Percentiles rank a stretch among this genome's conserved stretches.
Evolutionary conservation across 2,797 vertebrate species (phyloP).

Genomic region (Hydrocynus forskahlii): DNA sequence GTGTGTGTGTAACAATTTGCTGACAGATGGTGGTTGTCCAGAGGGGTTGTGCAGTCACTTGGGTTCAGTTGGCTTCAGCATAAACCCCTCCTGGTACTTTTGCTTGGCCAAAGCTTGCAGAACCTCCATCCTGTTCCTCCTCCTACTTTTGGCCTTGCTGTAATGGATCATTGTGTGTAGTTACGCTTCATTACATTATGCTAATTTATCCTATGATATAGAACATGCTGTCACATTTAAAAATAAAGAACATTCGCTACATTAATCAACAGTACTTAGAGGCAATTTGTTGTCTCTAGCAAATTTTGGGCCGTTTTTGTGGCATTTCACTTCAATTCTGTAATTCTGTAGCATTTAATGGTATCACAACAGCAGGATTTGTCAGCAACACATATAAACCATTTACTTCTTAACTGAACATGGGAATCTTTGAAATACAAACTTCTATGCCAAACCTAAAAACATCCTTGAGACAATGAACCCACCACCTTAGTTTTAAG

Average conservation of each 20-base stretch:
- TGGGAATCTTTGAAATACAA: background rate
- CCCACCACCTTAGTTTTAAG: background rate
- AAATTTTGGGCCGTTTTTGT: background rate
- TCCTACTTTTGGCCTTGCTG: background rate
- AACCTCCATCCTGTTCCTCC: background rate
- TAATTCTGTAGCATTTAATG: background rate
- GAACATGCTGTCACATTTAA: too few species aligned
- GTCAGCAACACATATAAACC: too few species aligned
- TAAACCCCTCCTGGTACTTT: conserved; percentile 18
- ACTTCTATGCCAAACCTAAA: background rate
- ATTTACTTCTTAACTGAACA: background rate
- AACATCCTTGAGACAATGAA: background rate
- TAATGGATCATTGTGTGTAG: background rate
- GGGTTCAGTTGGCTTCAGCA: conserved; percentile 16
- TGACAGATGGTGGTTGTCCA: conserved; percentile 44
- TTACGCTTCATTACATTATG: too few species aligned
- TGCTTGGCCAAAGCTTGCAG: background rate
- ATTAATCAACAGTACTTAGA: background rate
- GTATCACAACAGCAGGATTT: background rate
- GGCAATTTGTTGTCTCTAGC: background rate
- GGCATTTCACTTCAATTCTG: background rate
- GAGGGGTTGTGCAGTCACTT: conserved; percentile 8
- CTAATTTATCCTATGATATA: too few species aligned
- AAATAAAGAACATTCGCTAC: too few species aligned
- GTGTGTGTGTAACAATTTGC: conserved; percentile 32